A percentile compares a stretch with the other conserved stretches of the same genome.
These are phyloP conservation scores for Gymnothorax reevesii DNA, from an alignment of 2,797 vertebrate genomes.

Conservation along the genomic window DNA sequence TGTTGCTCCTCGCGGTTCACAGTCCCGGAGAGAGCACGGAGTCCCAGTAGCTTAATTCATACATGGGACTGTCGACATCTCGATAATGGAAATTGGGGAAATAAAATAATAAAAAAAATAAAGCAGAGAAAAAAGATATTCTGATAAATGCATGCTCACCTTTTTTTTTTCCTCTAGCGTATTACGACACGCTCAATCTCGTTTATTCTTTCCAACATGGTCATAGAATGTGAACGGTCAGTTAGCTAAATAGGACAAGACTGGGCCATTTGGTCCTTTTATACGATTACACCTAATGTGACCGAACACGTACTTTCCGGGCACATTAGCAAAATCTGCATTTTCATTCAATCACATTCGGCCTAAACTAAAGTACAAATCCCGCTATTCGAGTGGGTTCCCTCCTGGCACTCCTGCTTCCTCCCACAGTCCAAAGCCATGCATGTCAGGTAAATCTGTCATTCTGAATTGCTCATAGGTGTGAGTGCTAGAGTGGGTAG, in stretches of 20 bases:
- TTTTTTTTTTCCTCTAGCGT: background rate
- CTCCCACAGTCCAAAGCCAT: too few relatives aligned
- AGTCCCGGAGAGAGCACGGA: background rate
- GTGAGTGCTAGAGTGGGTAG: too few relatives aligned
- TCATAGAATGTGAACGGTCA: background rate
- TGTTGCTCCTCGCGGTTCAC: background rate
- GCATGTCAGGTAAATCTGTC: too few relatives aligned
- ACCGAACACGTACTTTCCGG: background rate
- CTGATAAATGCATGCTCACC: background rate
- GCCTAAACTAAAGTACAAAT: too few relatives aligned
- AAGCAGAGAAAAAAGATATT: background rate
- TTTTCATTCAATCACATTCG: background rate
- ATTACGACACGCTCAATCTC: constrained; percentile 19
- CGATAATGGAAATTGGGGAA: too few relatives aligned
- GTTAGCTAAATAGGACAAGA: background rate
- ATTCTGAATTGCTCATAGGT: too few relatives aligned
- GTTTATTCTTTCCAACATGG: background rate
- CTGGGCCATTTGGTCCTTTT: background rate
- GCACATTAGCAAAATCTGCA: background rate
- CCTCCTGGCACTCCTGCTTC: too few relatives aligned
- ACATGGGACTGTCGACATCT: background rate
- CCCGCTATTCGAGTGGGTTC: too few relatives aligned
- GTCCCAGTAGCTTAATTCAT: background rate
- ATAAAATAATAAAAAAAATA: too few relatives aligned
- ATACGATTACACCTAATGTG: background rate